A percentile compares a stretch with the other conserved stretches of the same genome.
These are phyloP conservation scores for Frankliniella fusca DNA, from an alignment of 2,888 invertebrate species.

Conservation along the genomic window DNA sequence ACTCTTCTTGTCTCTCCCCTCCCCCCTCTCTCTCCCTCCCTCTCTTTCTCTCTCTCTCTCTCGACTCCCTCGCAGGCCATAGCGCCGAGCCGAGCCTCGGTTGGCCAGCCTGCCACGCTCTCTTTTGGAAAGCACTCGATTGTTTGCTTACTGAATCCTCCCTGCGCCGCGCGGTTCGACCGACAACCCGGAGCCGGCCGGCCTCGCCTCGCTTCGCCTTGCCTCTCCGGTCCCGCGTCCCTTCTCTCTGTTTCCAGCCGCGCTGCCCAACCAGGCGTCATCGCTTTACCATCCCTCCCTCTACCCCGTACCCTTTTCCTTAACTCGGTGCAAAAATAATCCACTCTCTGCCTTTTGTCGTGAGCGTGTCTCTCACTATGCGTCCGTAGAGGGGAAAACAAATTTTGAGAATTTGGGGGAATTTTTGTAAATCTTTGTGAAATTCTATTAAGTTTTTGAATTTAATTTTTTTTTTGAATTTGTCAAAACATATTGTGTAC, in stretches of 20 bases:
- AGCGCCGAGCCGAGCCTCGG: neutral
- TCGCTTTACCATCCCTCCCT: too few species aligned
- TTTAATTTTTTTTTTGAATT: too few species aligned
- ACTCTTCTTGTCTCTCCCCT: too few species aligned
- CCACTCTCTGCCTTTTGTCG: neutral
- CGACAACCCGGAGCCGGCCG: neutral
- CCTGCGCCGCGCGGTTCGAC: neutral
- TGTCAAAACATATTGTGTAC: too few species aligned
- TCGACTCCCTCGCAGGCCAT: neutral
- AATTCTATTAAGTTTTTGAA: too few species aligned
- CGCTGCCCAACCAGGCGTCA: neutral
- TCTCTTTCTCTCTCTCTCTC: neutral
- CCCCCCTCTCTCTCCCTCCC: neutral
- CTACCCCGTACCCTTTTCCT: neutral
- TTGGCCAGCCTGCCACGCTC: neutral
- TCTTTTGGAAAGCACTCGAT: constrained; percentile 4
- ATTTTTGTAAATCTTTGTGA: too few species aligned
- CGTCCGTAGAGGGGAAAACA: too few species aligned
- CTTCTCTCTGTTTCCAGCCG: neutral
- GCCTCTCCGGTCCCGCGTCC: neutral
- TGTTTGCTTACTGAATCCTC: constrained; percentile 22
- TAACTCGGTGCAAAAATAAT: too few species aligned
- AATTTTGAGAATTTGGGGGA: too few species aligned
- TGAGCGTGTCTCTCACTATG: too few species aligned
- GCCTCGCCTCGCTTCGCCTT: neutral